Percentiles rank a stretch among this genome's conserved stretches.
Evolutionary conservation across 2,888 invertebrate genomes (phyloP).

Genomic region (Hyposoter didymator): DNA sequence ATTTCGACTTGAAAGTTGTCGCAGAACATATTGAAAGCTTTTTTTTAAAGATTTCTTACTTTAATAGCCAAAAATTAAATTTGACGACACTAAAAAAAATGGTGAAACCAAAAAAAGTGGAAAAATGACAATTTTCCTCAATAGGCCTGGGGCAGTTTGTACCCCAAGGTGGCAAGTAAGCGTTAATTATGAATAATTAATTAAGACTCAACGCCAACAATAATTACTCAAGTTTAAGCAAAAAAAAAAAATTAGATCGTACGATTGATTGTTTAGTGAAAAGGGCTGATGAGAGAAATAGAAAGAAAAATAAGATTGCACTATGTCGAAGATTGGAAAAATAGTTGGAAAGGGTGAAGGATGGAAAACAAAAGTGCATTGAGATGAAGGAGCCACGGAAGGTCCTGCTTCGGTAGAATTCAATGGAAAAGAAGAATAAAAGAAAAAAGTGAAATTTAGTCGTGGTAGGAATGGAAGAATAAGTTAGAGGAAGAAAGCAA

Average conservation of each 20-base stretch:
- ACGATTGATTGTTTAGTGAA: not conserved
- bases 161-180: too few relatives aligned
- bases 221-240: not conserved
- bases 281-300: constrained; percentile 13
- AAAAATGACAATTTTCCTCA: too few relatives aligned
- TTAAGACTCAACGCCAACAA: not conserved
- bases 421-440: constrained; percentile 1
- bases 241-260: not conserved
- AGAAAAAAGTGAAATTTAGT: constrained; percentile 60
- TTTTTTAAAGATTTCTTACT: too few relatives aligned
- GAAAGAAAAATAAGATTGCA: constrained; percentile 1
- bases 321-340: not conserved
- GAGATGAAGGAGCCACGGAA: not conserved
- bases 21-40: too few relatives aligned
- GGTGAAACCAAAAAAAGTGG: too few relatives aligned
- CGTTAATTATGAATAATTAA: not conserved
- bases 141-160: too few relatives aligned
- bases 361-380: constrained; percentile 6
- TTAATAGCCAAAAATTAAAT: too few relatives aligned
- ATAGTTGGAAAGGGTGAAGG: not conserved
- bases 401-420: constrained; percentile 16
- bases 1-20: too few relatives aligned
- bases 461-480: constrained; percentile 49
- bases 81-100: too few relatives aligned
- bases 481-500: constrained; percentile 50